These are phyloP conservation scores for Oceanodroma leucorhoa DNA, from an alignment of 2,797 vertebrate genomes.

Conservation along the genomic window DNA sequence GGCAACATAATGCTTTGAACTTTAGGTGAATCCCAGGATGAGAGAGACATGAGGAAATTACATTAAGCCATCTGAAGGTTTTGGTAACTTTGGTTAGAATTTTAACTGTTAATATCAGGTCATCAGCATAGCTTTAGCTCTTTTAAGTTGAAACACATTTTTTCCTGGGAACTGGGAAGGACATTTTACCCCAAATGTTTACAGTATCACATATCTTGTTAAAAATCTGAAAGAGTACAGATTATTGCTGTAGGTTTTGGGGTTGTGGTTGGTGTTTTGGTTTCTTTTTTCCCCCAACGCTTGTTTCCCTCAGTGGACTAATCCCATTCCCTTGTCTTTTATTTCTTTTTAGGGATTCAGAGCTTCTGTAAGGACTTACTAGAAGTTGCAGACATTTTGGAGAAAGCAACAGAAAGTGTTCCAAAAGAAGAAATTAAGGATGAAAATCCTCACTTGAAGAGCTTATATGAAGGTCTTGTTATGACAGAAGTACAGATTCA, in stretches of 20 bases:
- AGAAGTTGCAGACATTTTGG: slow-evolving; percentile 94
- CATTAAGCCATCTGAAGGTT: neutral
- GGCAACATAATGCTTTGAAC: neutral
- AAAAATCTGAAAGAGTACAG: neutral
- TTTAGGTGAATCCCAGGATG: neutral
- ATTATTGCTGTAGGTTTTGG: neutral
- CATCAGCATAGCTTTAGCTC: neutral
- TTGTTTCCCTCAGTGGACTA: neutral
- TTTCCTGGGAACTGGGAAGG: neutral
- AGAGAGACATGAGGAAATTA: neutral
- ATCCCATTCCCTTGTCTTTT: neutral
- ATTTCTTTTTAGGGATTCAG: slow-evolving; percentile 85
- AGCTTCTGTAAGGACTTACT: slow-evolving; percentile 96
- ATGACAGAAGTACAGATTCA: slow-evolving; percentile 94
- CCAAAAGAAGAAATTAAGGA: slow-evolving; percentile 88
- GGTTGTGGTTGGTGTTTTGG: neutral
- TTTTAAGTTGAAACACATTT: neutral
- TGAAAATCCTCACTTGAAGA: slow-evolving; percentile 93
- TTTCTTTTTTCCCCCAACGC: neutral
- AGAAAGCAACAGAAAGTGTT: slow-evolving; percentile 93
- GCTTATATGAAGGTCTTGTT: slow-evolving; percentile 90
- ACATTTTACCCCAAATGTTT: neutral
- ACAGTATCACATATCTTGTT: neutral
- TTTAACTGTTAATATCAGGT: neutral
- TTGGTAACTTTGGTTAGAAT: neutral